phyloP scores from a whole-genome alignment of 2,888 invertebrate genomes.

The Smittia sp. region DNA sequence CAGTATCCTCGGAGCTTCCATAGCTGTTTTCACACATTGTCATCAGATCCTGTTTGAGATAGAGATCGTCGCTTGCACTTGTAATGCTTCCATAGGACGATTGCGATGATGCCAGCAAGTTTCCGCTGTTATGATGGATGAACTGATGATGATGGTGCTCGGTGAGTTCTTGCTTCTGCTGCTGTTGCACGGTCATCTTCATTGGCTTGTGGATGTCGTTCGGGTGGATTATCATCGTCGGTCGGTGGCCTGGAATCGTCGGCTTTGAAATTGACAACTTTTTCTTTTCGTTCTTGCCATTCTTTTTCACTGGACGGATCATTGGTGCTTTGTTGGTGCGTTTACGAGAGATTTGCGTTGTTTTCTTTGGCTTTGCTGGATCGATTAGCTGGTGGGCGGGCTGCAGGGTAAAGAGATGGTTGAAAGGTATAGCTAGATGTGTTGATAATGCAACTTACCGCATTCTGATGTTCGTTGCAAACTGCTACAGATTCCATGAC shows the following conservation, averaged over 20 bases:
- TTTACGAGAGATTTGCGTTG: slow-evolving; percentile 16
- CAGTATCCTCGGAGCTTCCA: slow-evolving; percentile 63
- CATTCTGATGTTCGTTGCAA: slow-evolving; percentile 30
- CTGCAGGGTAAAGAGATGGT: not conserved
- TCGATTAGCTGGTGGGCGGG: slow-evolving; percentile 28
- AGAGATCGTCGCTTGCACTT: slow-evolving; percentile 29
- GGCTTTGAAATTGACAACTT: slow-evolving; percentile 10
- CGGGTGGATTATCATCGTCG: slow-evolving; percentile 53
- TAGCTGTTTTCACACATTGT: slow-evolving; percentile 62
- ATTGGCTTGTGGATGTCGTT: slow-evolving; percentile 57
- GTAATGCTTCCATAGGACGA: not conserved
- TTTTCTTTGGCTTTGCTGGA: slow-evolving; percentile 32
- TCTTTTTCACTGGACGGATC: slow-evolving; percentile 36
- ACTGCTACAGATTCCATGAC: slow-evolving; percentile 48
- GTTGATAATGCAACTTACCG: not conserved
- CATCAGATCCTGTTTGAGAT: slow-evolving; percentile 48
- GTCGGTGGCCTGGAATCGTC: slow-evolving; percentile 54
- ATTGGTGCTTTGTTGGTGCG: slow-evolving; percentile 14
- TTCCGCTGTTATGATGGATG: slow-evolving; percentile 38
- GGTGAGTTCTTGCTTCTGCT: slow-evolving; percentile 7
- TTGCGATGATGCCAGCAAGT: slow-evolving; percentile 32
- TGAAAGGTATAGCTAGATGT: not conserved
- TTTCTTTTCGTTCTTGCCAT: not conserved
- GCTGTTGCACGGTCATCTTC: slow-evolving; percentile 46
- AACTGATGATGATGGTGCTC: slow-evolving; percentile 29